phyloP scores from a whole-genome alignment of 2,797 vertebrate species.

The Chiloscyllium punctatum region DNA sequence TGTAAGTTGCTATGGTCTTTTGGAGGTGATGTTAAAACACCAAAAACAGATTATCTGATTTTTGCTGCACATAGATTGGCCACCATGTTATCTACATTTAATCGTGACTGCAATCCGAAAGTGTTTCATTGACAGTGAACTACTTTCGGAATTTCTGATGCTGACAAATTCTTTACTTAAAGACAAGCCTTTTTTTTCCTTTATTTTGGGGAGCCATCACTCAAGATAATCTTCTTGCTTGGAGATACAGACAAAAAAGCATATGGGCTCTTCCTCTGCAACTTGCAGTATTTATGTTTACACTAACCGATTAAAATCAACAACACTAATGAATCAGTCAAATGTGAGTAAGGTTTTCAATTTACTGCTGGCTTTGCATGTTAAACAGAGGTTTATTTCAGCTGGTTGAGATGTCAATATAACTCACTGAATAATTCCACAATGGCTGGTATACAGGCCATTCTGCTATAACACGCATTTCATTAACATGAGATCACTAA shows the following conservation, averaged over 20 bases:
- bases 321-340: neutral
- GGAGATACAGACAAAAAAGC: neutral
- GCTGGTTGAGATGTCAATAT: neutral
- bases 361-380: neutral
- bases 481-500: no score
- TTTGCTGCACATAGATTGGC: neutral
- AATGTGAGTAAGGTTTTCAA: neutral
- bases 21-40: neutral
- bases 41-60: neutral
- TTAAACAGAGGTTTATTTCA: neutral
- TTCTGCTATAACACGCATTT: no score
- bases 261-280: neutral
- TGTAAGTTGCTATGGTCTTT: neutral
- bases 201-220: neutral
- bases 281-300: neutral
- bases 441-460: no score
- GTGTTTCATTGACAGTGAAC: neutral
- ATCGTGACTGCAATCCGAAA: neutral
- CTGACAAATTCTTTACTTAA: neutral
- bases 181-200: neutral
- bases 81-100: neutral
- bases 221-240: neutral
- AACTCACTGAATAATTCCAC: neutral
- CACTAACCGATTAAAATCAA: neutral
- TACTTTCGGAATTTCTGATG: neutral